Evolutionary conservation across 2,113 vertebrate species (phyloP).

Genomic region (Lontra canadensis): DNA sequence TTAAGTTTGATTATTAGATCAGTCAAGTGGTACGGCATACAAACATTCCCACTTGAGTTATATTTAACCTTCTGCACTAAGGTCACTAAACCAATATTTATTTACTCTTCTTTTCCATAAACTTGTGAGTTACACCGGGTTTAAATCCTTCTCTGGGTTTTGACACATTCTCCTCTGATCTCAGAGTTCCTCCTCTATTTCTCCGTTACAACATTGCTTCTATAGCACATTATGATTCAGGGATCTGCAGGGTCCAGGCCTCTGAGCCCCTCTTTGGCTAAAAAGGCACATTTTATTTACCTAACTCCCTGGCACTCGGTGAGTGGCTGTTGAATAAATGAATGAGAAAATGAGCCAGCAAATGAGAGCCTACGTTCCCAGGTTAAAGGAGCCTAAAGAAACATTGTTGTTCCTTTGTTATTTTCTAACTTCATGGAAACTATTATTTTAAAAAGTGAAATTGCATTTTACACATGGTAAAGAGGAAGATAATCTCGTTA

Average conservation of each 20-base stretch:
- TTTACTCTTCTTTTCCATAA: neutral
- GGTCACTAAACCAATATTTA: conserved; percentile 33
- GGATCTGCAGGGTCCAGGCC: neutral
- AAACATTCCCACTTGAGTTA: conserved; percentile 52
- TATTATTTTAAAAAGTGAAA: conserved; percentile 49
- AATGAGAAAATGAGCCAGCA: neutral
- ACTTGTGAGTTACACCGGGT: neutral
- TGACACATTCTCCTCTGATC: neutral
- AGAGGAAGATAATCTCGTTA: conserved; percentile 64
- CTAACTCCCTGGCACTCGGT: neutral
- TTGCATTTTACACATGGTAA: conserved; percentile 36
- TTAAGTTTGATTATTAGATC: conserved; percentile 69
- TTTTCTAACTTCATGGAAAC: neutral
- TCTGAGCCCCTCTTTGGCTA: neutral
- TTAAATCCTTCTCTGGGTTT: conserved; percentile 62
- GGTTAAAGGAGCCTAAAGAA: neutral
- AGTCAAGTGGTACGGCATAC: neutral
- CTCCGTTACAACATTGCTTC: neutral
- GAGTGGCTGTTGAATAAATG: neutral
- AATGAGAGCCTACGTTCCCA: neutral
- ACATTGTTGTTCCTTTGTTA: neutral
- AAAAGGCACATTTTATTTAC: neutral
- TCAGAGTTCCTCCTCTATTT: neutral
- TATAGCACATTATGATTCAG: neutral
- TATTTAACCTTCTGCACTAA: conserved; percentile 6